These are phyloP conservation scores for Troides aeacus DNA, from an alignment of 2,888 invertebrate species.

Conservation along the genomic window DNA sequence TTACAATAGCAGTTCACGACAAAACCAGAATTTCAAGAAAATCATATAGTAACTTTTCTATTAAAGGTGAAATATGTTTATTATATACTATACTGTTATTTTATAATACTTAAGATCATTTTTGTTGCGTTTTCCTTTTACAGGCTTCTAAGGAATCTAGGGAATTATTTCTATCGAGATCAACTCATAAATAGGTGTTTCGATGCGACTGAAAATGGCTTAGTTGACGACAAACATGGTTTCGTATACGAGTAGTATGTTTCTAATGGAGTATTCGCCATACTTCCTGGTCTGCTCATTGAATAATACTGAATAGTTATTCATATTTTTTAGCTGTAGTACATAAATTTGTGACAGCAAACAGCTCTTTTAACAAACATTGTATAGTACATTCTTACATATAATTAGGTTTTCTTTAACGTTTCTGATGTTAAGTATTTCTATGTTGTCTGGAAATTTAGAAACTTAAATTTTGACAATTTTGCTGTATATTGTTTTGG, in stretches of 20 bases:
- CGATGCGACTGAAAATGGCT: conserved; percentile 21
- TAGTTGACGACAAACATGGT: conserved; percentile 26
- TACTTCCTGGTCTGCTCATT: conserved; percentile 8
- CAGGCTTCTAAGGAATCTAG: not conserved
- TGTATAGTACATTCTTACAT: too few species aligned
- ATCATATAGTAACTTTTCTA: too few species aligned
- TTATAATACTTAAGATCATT: not conserved
- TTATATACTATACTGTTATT: too few species aligned
- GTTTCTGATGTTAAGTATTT: too few species aligned
- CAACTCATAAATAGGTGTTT: conserved; percentile 22
- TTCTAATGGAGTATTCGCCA: conserved; percentile 17
- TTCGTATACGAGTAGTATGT: not conserved
- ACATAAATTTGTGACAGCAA: not conserved
- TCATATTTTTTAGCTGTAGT: not conserved
- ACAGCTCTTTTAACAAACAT: not conserved
- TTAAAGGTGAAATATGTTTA: too few species aligned
- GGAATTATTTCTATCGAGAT: conserved; percentile 10
- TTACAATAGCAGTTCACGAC: too few species aligned
- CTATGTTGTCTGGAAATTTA: too few species aligned
- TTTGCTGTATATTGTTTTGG: too few species aligned
- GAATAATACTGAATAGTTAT: conserved; percentile 13
- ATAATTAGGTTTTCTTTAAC: too few species aligned
- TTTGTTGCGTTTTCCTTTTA: not conserved
- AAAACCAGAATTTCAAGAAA: too few species aligned
- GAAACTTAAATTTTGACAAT: too few species aligned